Base-by-base conservation (phyloP, 2,797 vertebrate species). In the Iguana delicatissima region DNA sequence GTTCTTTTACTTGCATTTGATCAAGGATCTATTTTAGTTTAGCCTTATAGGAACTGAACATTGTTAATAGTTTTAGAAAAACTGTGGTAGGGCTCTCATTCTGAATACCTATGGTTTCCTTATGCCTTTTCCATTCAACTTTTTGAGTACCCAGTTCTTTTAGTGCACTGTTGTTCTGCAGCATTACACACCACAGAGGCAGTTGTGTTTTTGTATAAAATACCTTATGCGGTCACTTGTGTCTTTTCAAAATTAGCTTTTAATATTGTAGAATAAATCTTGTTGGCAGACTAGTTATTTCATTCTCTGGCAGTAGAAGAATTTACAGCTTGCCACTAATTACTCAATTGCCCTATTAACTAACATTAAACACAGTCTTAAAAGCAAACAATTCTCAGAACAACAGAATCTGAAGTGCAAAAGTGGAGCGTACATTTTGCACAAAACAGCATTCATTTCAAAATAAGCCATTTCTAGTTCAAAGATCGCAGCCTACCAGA, bases 281-380 rank as follows among this genome's bases (percentile, higher is more conserved):
- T 57, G 29, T 79, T 67, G 46, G 84, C 59, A 85, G 7, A 46
- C 2, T 74, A 35, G 57, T 88, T 52, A 81, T 9, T 29, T 83
- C 80, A 89, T 89, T 74, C 72, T 90, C 72, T 91, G 57, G 14
- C 24, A 82, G 38, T 6, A 57, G 22, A 67, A 89, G 67, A 87
- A 89, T 87, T 80, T 59, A 6, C 80, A 5, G 8, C 29, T 26
- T 86, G 6, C 18, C 50, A 86, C 20, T 0, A 81, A 46, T 89
- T 26, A 6, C 18, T 92, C 87, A 89, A 72, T 55, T 82, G 69
- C 14, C 32, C 74, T 90, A 32, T 81, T 86, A 64, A 90, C 92
- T 76, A 89, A 91, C 67, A 42, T 32, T 9, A 86, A 46, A 10
- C 20, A 67, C 73, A 55, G 57, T 88, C 24, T 74, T 26, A 86